phyloP scores from a whole-genome alignment of 2,797 vertebrate species.

The Labroides dimidiatus region DNA sequence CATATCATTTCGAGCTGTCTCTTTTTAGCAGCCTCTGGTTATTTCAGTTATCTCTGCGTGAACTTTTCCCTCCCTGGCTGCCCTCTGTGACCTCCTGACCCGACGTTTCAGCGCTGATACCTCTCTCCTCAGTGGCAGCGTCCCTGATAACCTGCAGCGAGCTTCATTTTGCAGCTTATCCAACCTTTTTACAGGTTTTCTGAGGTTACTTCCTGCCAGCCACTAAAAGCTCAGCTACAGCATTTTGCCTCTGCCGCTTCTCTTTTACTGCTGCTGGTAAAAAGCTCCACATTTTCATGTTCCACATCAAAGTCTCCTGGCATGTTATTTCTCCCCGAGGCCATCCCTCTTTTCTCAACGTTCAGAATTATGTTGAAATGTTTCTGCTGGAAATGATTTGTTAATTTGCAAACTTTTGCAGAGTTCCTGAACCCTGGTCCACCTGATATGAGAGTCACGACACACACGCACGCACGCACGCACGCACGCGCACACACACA shows the following conservation, averaged over 20 bases:
- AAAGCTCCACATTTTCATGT: constrained; percentile 49
- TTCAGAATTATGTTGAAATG: constrained; percentile 18
- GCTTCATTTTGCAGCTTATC: constrained; percentile 21
- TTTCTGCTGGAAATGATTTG: constrained; percentile 12
- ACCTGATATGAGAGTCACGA: neutral
- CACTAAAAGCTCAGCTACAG: constrained; percentile 19
- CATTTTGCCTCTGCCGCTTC: constrained; percentile 18
- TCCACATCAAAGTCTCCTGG: constrained; percentile 52
- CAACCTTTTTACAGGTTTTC: constrained; percentile 7
- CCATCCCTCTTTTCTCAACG: constrained; percentile 28
- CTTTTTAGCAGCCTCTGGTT: constrained; percentile 30
- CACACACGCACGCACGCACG: neutral
- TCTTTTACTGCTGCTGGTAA: constrained; percentile 27
- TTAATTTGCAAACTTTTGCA: constrained; percentile 1
- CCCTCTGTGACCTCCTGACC: constrained; percentile 25
- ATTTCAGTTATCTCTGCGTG: constrained; percentile 20
- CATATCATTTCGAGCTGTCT: constrained; percentile 13
- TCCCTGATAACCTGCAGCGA: constrained; percentile 15
- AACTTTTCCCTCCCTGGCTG: constrained; percentile 26
- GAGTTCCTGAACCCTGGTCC: constrained; percentile 15
- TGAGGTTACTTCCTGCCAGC: constrained; percentile 15
- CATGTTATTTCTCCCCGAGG: constrained; percentile 46
- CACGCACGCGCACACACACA: neutral
- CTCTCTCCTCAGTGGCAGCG: constrained; percentile 22
- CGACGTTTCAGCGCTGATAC: constrained; percentile 11